Evolutionary conservation across 2,888 invertebrate genomes (phyloP).

Genomic region (Andricus quercusramuli): DNA sequence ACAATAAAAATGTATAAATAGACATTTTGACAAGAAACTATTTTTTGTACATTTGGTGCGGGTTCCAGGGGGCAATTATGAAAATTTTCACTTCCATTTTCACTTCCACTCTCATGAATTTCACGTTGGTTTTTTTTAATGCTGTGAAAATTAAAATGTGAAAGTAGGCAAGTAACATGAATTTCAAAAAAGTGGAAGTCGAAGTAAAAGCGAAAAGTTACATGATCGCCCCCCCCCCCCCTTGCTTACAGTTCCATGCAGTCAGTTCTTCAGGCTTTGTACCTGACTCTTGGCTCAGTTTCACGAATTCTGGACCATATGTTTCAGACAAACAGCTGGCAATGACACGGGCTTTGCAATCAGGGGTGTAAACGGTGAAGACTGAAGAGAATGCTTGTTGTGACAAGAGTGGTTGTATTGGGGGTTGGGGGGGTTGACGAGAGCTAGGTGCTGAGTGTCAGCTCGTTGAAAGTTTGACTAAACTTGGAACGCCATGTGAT

Average conservation of each 20-base stretch:
- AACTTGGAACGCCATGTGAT: constrained; percentile 25
- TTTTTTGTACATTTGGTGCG: no score
- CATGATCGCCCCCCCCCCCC: no score
- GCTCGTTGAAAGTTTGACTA: constrained; percentile 25
- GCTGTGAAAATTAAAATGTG: no score
- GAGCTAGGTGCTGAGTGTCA: constrained; percentile 20
- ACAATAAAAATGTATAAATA: no score
- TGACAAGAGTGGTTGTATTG: constrained; percentile 29
- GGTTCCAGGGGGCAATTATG: no score
- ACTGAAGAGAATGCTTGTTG: constrained; percentile 22
- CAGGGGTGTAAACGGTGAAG: constrained; percentile 20
- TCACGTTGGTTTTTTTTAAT: no score
- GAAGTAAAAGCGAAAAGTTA: no score
- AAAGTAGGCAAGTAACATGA: no score
- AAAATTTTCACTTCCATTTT: no score
- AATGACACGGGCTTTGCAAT: constrained; percentile 21
- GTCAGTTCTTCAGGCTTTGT: background rate
- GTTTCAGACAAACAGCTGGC: constrained; percentile 19
- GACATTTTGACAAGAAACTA: no score
- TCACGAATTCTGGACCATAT: background rate
- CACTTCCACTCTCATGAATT: no score
- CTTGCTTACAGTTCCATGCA: background rate
- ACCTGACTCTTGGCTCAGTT: background rate
- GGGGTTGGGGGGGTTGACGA: background rate
- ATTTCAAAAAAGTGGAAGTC: no score